Conservation (phyloP, 2,888 invertebrate genomes). For the Meteorus cinctellus region DNA sequence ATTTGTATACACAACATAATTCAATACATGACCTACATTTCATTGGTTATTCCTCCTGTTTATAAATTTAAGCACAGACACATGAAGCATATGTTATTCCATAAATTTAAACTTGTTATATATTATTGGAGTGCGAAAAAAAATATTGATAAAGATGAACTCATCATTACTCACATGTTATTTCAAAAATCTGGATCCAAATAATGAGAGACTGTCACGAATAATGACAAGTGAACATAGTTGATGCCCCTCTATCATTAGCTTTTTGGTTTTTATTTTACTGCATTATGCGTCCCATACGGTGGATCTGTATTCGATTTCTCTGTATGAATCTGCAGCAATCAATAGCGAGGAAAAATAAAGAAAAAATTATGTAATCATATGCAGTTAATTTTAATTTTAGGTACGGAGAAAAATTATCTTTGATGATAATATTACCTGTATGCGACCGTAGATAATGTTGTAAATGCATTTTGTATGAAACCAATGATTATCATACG, state of each 20-base stretch:
- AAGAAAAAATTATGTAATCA: neutral
- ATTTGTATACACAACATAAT: neutral
- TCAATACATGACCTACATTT: neutral
- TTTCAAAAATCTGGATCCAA: neutral
- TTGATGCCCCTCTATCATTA: neutral
- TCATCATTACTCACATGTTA: neutral
- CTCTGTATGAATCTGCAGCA: neutral
- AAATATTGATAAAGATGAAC: neutral
- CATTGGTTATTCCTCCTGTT: neutral
- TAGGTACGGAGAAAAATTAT: neutral
- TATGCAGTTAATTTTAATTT: neutral
- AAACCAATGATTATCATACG: slow-evolving; percentile 39
- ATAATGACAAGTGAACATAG: neutral
- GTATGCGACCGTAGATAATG: neutral
- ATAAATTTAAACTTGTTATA: neutral
- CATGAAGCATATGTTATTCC: neutral
- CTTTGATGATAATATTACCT: neutral
- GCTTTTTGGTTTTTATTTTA: neutral
- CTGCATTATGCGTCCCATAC: neutral
- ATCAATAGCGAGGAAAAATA: neutral
- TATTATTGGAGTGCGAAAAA: neutral
- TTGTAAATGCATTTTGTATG: neutral
- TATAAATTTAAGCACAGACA: neutral
- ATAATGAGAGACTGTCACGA: neutral
- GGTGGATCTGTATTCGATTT: neutral